phyloP scores from a whole-genome alignment of 2,888 invertebrate genomes.

The Eurytoma adleriae region DNA sequence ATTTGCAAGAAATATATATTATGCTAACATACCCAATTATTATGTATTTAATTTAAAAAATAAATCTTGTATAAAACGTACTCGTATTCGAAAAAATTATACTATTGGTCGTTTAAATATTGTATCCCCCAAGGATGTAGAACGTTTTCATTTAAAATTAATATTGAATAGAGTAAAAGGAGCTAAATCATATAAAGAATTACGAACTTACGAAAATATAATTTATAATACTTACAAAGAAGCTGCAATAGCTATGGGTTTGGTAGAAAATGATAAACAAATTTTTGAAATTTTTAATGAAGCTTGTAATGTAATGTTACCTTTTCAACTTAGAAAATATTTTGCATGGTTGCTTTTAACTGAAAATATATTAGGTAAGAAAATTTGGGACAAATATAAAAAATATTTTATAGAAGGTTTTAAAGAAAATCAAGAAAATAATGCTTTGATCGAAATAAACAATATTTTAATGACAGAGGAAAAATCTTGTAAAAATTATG shows the following conservation, averaged over 20 bases:
- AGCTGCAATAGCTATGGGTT: neutral
- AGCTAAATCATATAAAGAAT: too few relatives aligned
- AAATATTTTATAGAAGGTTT: neutral
- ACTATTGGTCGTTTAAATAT: too few relatives aligned
- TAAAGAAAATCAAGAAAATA: conserved; percentile 5
- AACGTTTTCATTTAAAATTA: too few relatives aligned
- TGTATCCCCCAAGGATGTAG: too few relatives aligned
- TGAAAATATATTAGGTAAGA: neutral
- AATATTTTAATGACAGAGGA: too few relatives aligned
- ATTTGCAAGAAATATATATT: neutral
- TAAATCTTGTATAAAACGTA: neutral
- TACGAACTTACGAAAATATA: too few relatives aligned
- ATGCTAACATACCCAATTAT: neutral
- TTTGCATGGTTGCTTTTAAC: neutral
- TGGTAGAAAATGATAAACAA: conserved; percentile 4
- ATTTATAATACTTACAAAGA: neutral
- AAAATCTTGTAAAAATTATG: too few relatives aligned
- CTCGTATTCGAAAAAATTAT: too few relatives aligned
- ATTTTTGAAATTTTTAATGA: neutral
- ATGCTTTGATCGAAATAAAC: neutral
- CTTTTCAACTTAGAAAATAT: too few relatives aligned
- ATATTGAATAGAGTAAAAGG: too few relatives aligned
- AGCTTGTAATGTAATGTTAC: neutral
- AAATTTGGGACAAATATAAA: conserved; percentile 9
- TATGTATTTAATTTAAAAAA: neutral